Evolutionary conservation across 1,140 invertebrate genomes (phyloP).

Genomic region (Hyphantria cunea): DNA sequence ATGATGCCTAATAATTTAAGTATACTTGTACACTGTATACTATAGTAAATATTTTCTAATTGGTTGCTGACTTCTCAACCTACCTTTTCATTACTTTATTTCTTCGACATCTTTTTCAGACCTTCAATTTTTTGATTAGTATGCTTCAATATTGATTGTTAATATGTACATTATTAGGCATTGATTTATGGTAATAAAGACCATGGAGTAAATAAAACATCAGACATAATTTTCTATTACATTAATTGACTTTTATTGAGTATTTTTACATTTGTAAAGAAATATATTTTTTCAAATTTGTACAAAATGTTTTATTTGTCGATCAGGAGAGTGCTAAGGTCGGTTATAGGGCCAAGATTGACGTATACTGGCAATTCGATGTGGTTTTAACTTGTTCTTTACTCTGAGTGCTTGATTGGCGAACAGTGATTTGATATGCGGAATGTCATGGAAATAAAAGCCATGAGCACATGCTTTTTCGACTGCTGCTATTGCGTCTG

Average conservation of each 20-base stretch:
- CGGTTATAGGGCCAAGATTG: slow-evolving; percentile 82
- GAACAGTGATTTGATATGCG: slow-evolving; percentile 83
- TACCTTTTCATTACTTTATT: no score
- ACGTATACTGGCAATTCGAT: slow-evolving; percentile 83
- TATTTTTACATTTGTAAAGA: slow-evolving; percentile 39
- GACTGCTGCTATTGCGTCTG: slow-evolving; percentile 80
- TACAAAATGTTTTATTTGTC: slow-evolving; percentile 26
- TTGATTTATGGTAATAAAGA: background rate
- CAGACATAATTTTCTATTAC: slow-evolving; percentile 11
- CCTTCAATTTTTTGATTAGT: no score
- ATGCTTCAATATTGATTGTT: no score
- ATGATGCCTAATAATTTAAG: no score
- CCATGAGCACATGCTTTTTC: slow-evolving; percentile 78
- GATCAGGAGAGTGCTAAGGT: slow-evolving; percentile 44
- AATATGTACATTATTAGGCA: no score
- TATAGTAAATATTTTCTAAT: no score
- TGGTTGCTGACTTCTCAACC: no score
- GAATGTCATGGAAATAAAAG: slow-evolving; percentile 84
- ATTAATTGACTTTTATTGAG: slow-evolving; percentile 35
- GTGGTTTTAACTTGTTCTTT: slow-evolving; percentile 81
- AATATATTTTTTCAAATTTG: slow-evolving; percentile 29
- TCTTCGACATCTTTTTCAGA: no score
- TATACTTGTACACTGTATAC: no score
- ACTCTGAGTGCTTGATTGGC: slow-evolving; percentile 83
- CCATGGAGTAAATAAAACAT: slow-evolving; percentile 26